phyloP scores from a whole-genome alignment of 2,113 vertebrate genomes.

The Astur gentilis region DNA sequence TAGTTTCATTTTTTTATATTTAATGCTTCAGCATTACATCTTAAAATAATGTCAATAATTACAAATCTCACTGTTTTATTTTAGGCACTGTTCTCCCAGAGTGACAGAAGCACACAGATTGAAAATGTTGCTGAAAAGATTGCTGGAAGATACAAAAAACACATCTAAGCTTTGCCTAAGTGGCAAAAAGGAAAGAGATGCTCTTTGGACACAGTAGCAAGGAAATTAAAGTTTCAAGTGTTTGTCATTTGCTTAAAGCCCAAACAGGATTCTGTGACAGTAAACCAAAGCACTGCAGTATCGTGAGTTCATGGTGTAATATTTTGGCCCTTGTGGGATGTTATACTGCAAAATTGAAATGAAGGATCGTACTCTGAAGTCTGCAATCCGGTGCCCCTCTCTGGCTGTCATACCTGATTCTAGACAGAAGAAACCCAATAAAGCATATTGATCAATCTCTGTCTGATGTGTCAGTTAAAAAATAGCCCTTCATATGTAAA shows the following conservation, averaged over 20 bases:
- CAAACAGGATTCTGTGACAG: neutral
- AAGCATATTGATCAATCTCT: neutral
- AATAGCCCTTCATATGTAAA: neutral
- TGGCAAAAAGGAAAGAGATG: neutral
- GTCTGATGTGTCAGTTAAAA: neutral
- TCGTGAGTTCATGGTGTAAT: neutral
- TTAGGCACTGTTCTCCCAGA: neutral
- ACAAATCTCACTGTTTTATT: conserved; percentile 38
- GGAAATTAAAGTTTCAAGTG: neutral
- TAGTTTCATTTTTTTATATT: conserved; percentile 25
- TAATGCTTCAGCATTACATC: conserved; percentile 9
- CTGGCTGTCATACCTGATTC: neutral
- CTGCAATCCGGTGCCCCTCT: conserved; percentile 36
- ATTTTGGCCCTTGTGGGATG: neutral
- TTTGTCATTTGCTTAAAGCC: neutral
- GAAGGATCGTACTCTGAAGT: neutral
- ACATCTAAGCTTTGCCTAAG: neutral
- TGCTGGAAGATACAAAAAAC: conserved; percentile 21
- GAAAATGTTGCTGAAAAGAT: conserved; percentile 8
- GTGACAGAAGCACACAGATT: conserved; percentile 32
- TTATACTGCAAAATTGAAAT: neutral
- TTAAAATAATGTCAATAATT: conserved; percentile 54
- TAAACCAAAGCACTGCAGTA: neutral
- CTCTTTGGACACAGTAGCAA: neutral
- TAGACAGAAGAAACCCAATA: neutral